Evolutionary conservation across 2,888 invertebrate genomes (phyloP), one percentile per base, ranked within the genome.

Genomic region (Leucophenga montana): DNA sequence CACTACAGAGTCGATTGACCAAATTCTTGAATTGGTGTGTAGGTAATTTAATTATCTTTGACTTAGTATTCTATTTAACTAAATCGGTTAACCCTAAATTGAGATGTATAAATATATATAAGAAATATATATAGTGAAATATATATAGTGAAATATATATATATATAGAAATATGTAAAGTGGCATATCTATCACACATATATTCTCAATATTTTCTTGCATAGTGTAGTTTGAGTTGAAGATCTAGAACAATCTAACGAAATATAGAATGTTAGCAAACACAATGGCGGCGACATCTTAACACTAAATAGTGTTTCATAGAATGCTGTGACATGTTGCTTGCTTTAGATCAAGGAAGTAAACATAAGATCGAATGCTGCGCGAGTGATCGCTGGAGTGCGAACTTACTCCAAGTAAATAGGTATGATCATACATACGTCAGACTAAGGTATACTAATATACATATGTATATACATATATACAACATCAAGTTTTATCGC

Each of bases 401-500:
- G 61, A 62, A 20, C 65, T 64, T 66, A 64, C 69, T 54, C 62
- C 31, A 64, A 64, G 22, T 48, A 46, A 18, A 22, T 48, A 64
- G 16, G 46, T 22, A 46, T 11, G 20, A 5, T 13, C 11, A 48
- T 64, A 64, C 13, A 62, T 64, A 64, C 18, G 22, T 54, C 11
- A 16, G 54, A 20, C 20, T 53, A 18, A 18, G 46, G 44, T 56
- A 62, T 68, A 70, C 67, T 71, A 71, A 70, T 67, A 71, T 62
- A 62, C 56, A 71, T 74, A 75, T 79, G 78, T 77, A 3, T 71
- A 76, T 67, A 72, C 73, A 78, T 82, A 82, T 83, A 80, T 82
- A 79, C 84, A 82, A 84, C 82, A 82, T 82, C 84, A 82, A 82
- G 82, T 85, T 85, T 86, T 86, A 88, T 87, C 87, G 85, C 81